phyloP scores from a whole-genome alignment of 2,797 vertebrate genomes.

The Poecilia picta region DNA sequence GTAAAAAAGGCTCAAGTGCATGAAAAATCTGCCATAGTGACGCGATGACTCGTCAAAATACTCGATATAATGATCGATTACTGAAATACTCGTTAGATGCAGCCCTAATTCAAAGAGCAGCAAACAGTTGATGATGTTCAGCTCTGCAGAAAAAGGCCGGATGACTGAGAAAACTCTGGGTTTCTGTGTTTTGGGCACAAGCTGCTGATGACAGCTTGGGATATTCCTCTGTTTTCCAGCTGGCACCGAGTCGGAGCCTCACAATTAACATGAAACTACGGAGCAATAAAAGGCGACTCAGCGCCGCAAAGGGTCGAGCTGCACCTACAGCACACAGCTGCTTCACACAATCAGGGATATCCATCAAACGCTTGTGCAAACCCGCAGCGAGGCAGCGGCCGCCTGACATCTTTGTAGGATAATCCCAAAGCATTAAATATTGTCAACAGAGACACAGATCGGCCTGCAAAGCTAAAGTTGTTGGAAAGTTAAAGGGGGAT shows the following conservation, averaged over 20 bases:
- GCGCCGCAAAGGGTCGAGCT: constrained; percentile 58
- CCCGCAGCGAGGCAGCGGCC: constrained; percentile 58
- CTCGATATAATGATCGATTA: too few relatives aligned
- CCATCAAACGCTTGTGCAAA: constrained; percentile 75
- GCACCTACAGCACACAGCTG: constrained; percentile 66
- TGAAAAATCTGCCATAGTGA: too few relatives aligned
- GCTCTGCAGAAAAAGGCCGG: constrained; percentile 27
- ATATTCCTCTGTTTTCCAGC: constrained; percentile 57
- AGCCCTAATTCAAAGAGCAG: constrained; percentile 6
- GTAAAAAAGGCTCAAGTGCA: too few relatives aligned
- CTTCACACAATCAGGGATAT: constrained; percentile 71
- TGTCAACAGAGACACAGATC: constrained; percentile 79
- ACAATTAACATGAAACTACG: constrained; percentile 66
- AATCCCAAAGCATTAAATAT: constrained; percentile 76
- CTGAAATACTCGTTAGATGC: too few relatives aligned
- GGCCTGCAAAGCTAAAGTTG: constrained; percentile 64
- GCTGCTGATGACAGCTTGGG: constrained; percentile 62
- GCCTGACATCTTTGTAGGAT: constrained; percentile 71
- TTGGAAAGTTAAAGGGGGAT: constrained; percentile 71
- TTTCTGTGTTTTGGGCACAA: constrained; percentile 49
- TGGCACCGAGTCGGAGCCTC: constrained; percentile 49
- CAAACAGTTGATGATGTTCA: constrained; percentile 34
- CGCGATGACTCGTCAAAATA: too few relatives aligned
- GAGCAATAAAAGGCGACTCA: constrained; percentile 64
- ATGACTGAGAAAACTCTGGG: constrained; percentile 46